phyloP scores from a whole-genome alignment of 2,113 vertebrate species.

The Anguilla rostrata region DNA sequence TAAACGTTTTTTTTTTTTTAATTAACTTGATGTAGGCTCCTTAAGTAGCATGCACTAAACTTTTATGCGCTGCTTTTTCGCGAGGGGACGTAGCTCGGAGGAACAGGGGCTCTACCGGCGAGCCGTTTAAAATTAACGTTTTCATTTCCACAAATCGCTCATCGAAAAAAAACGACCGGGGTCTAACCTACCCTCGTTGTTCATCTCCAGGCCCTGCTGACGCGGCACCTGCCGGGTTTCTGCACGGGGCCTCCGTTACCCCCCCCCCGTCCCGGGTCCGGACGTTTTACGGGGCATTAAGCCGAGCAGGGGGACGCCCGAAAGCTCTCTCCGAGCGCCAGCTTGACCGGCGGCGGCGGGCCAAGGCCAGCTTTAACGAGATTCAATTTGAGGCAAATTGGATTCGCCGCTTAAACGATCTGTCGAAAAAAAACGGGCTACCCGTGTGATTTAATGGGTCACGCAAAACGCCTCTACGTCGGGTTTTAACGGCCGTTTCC shows the following conservation, averaged over 20 bases:
- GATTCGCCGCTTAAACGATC: constrained; percentile 30
- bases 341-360: neutral
- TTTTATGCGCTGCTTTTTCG: no score
- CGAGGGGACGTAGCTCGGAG: neutral
- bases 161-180: neutral
- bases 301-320: neutral
- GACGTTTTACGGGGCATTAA: neutral
- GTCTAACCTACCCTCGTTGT: neutral
- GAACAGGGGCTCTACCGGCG: neutral
- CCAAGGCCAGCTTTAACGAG: neutral
- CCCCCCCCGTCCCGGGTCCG: no score
- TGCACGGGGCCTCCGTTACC: neutral
- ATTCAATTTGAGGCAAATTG: constrained; percentile 25
- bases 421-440: constrained; percentile 1
- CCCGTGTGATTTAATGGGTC: constrained; percentile 23
- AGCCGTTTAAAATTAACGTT: neutral
- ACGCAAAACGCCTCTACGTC: constrained; percentile 7
- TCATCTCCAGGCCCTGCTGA: neutral
- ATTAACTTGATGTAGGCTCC: no score
- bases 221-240: neutral
- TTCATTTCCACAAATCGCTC: neutral
- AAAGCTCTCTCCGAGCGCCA: neutral
- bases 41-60: no score
- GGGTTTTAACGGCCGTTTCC: neutral
- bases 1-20: no score